Evolutionary conservation across 2,113 vertebrate species (phyloP).

Genomic region (Asarcornis scutulata): DNA sequence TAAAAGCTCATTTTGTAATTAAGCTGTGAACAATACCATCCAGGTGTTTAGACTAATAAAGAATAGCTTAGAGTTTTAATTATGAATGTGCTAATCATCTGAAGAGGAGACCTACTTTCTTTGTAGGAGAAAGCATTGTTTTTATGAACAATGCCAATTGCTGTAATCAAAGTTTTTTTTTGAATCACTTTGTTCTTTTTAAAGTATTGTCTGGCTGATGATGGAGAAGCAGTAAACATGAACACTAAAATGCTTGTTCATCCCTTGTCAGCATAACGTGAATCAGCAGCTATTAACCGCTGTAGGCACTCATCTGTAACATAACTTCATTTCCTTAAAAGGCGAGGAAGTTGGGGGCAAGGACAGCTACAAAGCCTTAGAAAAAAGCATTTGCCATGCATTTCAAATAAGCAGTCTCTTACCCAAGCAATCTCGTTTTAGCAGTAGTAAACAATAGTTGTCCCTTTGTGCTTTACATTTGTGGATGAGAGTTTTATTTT

Average conservation of each 20-base stretch:
- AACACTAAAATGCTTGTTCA: slow-evolving; percentile 58
- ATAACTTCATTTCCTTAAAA: slow-evolving; percentile 67
- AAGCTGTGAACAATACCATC: background rate
- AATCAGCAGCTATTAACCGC: slow-evolving; percentile 68
- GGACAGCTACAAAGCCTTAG: background rate
- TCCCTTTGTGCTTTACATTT: background rate
- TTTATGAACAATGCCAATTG: background rate
- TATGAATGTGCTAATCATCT: background rate
- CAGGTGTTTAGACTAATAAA: background rate
- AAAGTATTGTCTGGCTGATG: background rate
- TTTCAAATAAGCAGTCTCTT: background rate
- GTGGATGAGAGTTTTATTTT: background rate
- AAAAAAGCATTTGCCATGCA: background rate
- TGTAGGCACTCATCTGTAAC: slow-evolving; percentile 41
- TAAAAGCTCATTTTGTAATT: background rate
- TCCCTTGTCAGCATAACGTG: slow-evolving; percentile 68
- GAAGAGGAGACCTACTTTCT: background rate
- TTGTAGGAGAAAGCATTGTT: background rate
- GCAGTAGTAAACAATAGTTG: background rate
- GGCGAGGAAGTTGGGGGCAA: slow-evolving; percentile 42
- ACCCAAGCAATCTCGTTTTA: background rate
- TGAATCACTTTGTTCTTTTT: background rate
- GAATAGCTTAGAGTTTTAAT: background rate
- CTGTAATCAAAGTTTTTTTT: background rate
- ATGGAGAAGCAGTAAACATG: background rate